These are phyloP conservation scores for Margaritifera margaritifera DNA, from an alignment of 2,888 invertebrate genomes.

Conservation along the genomic window DNA sequence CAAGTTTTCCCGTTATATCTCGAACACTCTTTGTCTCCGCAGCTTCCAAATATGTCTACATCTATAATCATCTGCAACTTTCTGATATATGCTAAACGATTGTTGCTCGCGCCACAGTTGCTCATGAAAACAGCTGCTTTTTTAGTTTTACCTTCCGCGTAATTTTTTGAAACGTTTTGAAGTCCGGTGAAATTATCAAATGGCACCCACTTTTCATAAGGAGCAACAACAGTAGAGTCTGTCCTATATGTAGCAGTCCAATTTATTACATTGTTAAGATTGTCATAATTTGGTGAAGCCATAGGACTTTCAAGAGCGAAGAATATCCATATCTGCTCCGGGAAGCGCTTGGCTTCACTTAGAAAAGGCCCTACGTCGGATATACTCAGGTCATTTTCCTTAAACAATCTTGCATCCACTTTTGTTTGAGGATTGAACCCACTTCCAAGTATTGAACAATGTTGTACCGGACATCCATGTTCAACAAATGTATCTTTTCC, in stretches of 20 bases:
- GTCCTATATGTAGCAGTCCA: slow-evolving; percentile 97
- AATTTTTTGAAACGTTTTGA: slow-evolving; percentile 44
- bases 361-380: not conserved
- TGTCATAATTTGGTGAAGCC: slow-evolving; percentile 87
- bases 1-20: slow-evolving; percentile 84
- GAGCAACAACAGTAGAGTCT: slow-evolving; percentile 95
- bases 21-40: slow-evolving; percentile 71
- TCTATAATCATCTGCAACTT: slow-evolving; percentile 87
- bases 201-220: slow-evolving; percentile 95
- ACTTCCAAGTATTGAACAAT: slow-evolving; percentile 85
- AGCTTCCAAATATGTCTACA: slow-evolving; percentile 67
- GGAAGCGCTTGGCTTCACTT: slow-evolving; percentile 33
- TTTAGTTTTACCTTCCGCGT: slow-evolving; percentile 88
- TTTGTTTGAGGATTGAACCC: slow-evolving; percentile 81
- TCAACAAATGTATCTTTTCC: slow-evolving; percentile 80
- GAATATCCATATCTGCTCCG: slow-evolving; percentile 85
- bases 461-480: slow-evolving; percentile 88
- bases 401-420: slow-evolving; percentile 85
- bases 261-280: slow-evolving; percentile 87
- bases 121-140: slow-evolving; percentile 98
- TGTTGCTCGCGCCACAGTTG: slow-evolving; percentile 94
- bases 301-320: slow-evolving; percentile 96
- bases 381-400: slow-evolving; percentile 53
- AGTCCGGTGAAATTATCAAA: slow-evolving; percentile 80
- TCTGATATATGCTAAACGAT: slow-evolving; percentile 87